Evolutionary conservation across 2,113 vertebrate species (phyloP).

Genomic region (Todiramphus saurophagus): DNA sequence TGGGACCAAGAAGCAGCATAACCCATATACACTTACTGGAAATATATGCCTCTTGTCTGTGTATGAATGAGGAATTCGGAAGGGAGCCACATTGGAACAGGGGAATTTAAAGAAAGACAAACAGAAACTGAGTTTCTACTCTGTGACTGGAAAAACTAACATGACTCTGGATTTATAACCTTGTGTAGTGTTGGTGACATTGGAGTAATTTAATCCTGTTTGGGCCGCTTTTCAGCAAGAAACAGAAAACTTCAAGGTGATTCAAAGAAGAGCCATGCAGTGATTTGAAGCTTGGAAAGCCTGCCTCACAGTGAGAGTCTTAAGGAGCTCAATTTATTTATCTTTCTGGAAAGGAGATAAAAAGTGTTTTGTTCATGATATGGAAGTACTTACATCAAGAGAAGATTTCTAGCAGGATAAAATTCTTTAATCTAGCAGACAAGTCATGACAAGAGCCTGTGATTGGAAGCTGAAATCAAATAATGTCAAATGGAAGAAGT

Average conservation of each 20-base stretch:
- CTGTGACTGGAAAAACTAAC: background rate
- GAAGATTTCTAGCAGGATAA: conserved; percentile 46
- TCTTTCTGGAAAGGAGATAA: conserved; percentile 50
- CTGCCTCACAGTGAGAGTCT: conserved; percentile 26
- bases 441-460: conserved; percentile 15
- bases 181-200: background rate
- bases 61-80: background rate
- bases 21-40: background rate
- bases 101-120: background rate
- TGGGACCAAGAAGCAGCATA: background rate
- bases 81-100: background rate
- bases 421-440: conserved; percentile 34
- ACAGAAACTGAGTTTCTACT: background rate
- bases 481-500: conserved; percentile 41
- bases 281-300: conserved; percentile 18
- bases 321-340: conserved; percentile 54
- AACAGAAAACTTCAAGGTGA: conserved; percentile 1
- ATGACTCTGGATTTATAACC: background rate
- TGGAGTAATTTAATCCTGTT: background rate
- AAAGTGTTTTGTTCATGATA: conserved; percentile 47
- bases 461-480: conserved; percentile 24
- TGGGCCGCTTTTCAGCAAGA: background rate
- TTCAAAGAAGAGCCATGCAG: conserved; percentile 23
- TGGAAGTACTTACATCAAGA: conserved; percentile 43
- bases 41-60: background rate